A percentile compares a stretch with the other conserved stretches of the same genome.
These are phyloP conservation scores for Mercenaria mercenaria DNA, from an alignment of 1,140 invertebrate species.

Conservation along the genomic window DNA sequence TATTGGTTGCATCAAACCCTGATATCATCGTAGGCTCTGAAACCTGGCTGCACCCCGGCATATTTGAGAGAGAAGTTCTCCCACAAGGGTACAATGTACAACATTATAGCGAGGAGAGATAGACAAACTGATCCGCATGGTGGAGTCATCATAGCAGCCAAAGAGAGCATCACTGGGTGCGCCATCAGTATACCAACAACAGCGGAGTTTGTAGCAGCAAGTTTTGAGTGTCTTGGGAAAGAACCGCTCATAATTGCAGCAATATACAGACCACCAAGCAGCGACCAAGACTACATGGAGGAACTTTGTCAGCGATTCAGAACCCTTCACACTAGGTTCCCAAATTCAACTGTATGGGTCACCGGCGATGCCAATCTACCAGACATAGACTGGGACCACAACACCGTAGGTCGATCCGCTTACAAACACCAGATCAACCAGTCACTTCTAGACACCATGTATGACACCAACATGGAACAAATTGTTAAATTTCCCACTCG, in stretches of 20 bases:
- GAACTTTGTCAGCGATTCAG: background rate
- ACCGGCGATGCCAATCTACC: too few species aligned
- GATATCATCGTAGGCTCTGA: too few species aligned
- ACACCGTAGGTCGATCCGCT: too few species aligned
- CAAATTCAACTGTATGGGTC: constrained; percentile 7
- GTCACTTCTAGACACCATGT: too few species aligned
- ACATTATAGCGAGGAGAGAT: background rate
- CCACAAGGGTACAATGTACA: background rate
- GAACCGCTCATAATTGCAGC: background rate
- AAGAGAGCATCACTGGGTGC: background rate
- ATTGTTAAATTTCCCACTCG: background rate
- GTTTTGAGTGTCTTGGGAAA: background rate
- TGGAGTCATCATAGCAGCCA: too few species aligned
- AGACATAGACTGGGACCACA: background rate
- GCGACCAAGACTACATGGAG: background rate
- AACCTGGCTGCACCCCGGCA: too few species aligned
- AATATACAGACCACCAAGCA: background rate
- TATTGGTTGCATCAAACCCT: background rate
- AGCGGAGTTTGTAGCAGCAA: background rate
- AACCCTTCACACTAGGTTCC: background rate
- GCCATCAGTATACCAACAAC: background rate
- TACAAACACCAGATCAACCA: too few species aligned
- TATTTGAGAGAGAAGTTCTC: background rate
- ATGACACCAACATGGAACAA: background rate
- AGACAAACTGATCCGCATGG: background rate